Evolutionary conservation across 2,113 vertebrate species (phyloP), one percentile per base, ranked within the genome.

Genomic region (Ardeotis arabs): DNA sequence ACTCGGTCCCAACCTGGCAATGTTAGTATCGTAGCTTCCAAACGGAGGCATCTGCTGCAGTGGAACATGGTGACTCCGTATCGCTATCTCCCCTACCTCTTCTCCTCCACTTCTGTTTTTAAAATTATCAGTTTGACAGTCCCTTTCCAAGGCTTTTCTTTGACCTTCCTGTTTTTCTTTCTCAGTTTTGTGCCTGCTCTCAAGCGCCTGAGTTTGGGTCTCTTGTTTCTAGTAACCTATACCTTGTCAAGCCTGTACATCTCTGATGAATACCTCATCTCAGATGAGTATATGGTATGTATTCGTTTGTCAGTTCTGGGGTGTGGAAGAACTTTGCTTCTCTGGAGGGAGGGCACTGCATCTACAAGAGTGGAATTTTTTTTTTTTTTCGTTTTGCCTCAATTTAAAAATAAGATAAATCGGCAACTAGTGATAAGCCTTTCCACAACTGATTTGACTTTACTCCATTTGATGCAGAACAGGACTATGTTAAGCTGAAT

Each of bases 271-370:
- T 99, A 99, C 98, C 98, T 97, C 93, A 94, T 98, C 92, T 98
- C 98, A 29, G 98, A 99, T 58, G 98, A 99, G 45, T 99, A 98
- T n/a, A 98, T 98, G 97, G 99, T 99, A 96, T 97, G 99, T 97
- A 93, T 58, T 66, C n/a, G 49, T 49, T 76, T 66, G 81, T 52
- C 29, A 12, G 11, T 41, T 31, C 45, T 60, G 35, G 27, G 6
- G 9, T 58, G 39, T 44, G 39, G 76, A 84, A 63, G 44, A 67
- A 82, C 82, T 85, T 33, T 7, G 9, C 28, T 95, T 49, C 45
- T 69, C 45, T 73, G 50, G 45, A 41, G 33, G 50, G 45, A 41
- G 33, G 52, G 41, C 33, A 39, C 31, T 53, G 39, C 17, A 72
- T 81, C 35, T 86, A 25, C 12, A 83, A 47, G n/a, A 75, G 28